phyloP scores from a whole-genome alignment of 2,888 invertebrate genomes.

The Masnerella sp. region DNA sequence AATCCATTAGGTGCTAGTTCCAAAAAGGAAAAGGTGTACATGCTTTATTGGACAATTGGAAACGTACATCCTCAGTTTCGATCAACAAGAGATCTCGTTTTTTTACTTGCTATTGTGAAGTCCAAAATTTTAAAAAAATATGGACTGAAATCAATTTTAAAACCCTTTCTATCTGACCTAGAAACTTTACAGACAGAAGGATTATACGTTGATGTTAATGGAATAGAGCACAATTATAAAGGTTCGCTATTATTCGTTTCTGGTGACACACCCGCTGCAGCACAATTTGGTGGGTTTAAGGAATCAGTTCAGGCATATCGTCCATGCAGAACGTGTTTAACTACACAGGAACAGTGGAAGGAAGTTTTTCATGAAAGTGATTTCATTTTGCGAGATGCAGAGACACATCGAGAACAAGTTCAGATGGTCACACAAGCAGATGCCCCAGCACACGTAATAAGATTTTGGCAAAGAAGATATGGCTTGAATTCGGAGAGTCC shows the following conservation, averaged over 20 bases:
- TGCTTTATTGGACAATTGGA: slow-evolving; percentile 26
- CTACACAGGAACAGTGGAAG: slow-evolving; percentile 5
- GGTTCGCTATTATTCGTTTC: neutral
- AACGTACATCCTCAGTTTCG: slow-evolving; percentile 25
- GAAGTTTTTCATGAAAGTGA: neutral
- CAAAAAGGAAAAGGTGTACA: slow-evolving; percentile 25
- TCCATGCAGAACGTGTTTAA: slow-evolving; percentile 53
- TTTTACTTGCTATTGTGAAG: slow-evolving; percentile 52
- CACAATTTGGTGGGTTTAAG: slow-evolving; percentile 56
- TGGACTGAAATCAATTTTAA: slow-evolving; percentile 40
- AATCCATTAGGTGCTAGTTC: slow-evolving; percentile 32
- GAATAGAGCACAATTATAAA: slow-evolving; percentile 17
- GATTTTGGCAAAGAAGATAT: slow-evolving; percentile 6
- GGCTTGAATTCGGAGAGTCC: neutral
- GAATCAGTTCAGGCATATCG: slow-evolving; percentile 55
- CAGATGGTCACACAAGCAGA: neutral
- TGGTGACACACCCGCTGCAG: slow-evolving; percentile 3
- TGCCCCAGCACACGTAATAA: neutral
- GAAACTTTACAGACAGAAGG: slow-evolving; percentile 46
- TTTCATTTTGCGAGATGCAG: slow-evolving; percentile 3
- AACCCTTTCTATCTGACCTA: slow-evolving; percentile 50
- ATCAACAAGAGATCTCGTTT: slow-evolving; percentile 40
- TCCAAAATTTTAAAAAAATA: slow-evolving; percentile 44
- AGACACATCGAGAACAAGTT: neutral
- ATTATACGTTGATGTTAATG: slow-evolving; percentile 14